Evolutionary conservation across 2,113 vertebrate genomes (phyloP), one percentile per base, ranked within the genome.

Genomic region (Protomyctophum bolini): DNA sequence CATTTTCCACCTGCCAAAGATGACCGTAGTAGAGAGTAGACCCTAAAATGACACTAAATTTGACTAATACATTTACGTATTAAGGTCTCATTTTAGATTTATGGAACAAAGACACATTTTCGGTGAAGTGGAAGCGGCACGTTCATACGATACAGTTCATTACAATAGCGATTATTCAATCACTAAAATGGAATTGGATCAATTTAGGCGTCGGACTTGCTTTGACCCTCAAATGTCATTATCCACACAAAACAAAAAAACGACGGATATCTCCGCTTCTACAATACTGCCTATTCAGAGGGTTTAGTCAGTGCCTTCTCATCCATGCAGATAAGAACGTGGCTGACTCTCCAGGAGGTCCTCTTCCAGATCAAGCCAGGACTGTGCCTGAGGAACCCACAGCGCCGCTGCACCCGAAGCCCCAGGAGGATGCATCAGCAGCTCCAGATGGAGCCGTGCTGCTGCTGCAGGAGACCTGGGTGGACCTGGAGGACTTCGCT

Each of bases 401-500:
- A 8, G 5, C 33, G 33, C 63, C 85, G 8, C 28, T 52, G 8
- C 67, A 14, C n/a, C 56, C 84, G 28, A 88, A 86, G 75, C 84
- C 87, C 0, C 85, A 87, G 41, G 88, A 87, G 41, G 88, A 92
- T 6, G 21, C 21, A 21, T 75, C 83, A 5, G 15, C 69, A 0
- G 0, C 15, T 15, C 50, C 80, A 59, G 75, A 91, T 67, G 91
- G 69, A 65, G 51, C 75, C 0, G 2, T 21, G 21, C 12, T 87
- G 21, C 12, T 87, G 67, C 86, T 92, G 48, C 92, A 82, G 75
- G 91, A 95, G 88, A 93, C 89, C n/a, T 98, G 97, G 97, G 79
- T 99, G 72, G 92, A 94, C 72, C 89, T 94, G 82, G 91, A 96
- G 58, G 94, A 97, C 81, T 98, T 98, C 81, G 90, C 88, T 69